Conservation (phyloP, 2,797 vertebrate species). For the Gymnocypris eckloni region DNA sequence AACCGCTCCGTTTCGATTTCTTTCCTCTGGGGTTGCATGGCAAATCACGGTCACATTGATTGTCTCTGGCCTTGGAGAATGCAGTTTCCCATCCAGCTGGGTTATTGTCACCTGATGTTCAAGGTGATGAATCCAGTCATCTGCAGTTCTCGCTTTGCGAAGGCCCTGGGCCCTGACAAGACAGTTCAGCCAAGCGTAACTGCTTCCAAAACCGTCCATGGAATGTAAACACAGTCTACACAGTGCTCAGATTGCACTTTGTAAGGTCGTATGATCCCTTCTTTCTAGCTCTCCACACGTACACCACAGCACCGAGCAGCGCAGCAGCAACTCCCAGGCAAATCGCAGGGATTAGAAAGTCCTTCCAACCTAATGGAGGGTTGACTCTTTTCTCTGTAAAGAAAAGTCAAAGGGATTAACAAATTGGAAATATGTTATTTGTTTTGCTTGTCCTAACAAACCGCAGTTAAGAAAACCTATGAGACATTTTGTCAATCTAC, state of each 20-base stretch:
- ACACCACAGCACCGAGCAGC: conserved; percentile 62
- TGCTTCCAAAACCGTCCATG: background rate
- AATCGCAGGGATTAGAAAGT: conserved; percentile 58
- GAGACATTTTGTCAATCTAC: background rate
- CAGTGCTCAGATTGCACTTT: conserved; percentile 57
- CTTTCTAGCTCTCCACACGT: conserved; percentile 71
- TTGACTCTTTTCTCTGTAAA: conserved; percentile 61
- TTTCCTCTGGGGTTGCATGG: background rate
- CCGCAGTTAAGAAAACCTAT: background rate
- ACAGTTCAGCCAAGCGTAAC: background rate
- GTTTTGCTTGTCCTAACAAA: background rate
- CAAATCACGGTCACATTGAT: background rate
- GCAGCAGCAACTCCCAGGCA: conserved; percentile 54
- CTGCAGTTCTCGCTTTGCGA: conserved; percentile 6
- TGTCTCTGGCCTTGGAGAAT: background rate
- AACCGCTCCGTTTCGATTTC: background rate
- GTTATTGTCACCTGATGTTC: conserved; percentile 4
- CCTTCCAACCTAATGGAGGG: conserved; percentile 37
- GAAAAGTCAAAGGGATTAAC: background rate
- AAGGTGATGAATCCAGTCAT: conserved; percentile 16
- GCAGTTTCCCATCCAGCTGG: conserved; percentile 10
- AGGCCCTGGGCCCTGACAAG: background rate
- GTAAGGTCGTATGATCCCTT: conserved; percentile 76
- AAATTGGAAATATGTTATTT: background rate
- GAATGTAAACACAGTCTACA: conserved; percentile 22